phyloP scores from a whole-genome alignment of 2,888 invertebrate genomes.

The Volucella inanis region DNA sequence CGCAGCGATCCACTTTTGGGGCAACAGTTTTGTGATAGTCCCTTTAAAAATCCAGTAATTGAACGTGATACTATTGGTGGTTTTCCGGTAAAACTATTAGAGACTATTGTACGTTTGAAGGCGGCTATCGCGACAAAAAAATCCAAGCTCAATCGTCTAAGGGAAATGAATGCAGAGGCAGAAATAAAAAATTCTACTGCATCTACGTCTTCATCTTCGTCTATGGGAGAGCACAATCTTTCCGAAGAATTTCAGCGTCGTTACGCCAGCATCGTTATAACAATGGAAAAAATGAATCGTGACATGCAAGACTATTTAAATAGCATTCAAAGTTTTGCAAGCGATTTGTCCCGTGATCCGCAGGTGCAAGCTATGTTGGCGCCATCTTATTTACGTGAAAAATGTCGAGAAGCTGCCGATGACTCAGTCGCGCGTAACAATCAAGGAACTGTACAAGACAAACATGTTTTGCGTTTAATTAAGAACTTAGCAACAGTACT shows the following conservation, averaged over 20 bases:
- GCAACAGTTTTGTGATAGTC: slow-evolving; percentile 82
- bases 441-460: slow-evolving; percentile 85
- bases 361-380: slow-evolving; percentile 93
- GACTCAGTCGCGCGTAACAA: slow-evolving; percentile 91
- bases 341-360: slow-evolving; percentile 94
- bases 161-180: slow-evolving; percentile 94
- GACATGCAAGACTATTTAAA: slow-evolving; percentile 93
- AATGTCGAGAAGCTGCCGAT: slow-evolving; percentile 92
- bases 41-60: slow-evolving; percentile 82
- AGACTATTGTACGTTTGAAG: slow-evolving; percentile 93
- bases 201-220: slow-evolving; percentile 75
- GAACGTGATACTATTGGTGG: slow-evolving; percentile 86
- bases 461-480: slow-evolving; percentile 89
- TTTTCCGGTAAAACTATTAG: slow-evolving; percentile 92
- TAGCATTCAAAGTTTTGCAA: slow-evolving; percentile 92
- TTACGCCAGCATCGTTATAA: slow-evolving; percentile 94
- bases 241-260: slow-evolving; percentile 94
- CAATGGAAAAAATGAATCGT: slow-evolving; percentile 94
- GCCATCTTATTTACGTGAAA: slow-evolving; percentile 93
- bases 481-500: slow-evolving; percentile 94
- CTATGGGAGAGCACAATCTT: slow-evolving; percentile 76
- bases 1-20: slow-evolving; percentile 90
- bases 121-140: slow-evolving; percentile 93
- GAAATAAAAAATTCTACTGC: slow-evolving; percentile 83
- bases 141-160: slow-evolving; percentile 90